Evolutionary conservation across 2,113 vertebrate genomes (phyloP).

Genomic region (Numenius arquata): DNA sequence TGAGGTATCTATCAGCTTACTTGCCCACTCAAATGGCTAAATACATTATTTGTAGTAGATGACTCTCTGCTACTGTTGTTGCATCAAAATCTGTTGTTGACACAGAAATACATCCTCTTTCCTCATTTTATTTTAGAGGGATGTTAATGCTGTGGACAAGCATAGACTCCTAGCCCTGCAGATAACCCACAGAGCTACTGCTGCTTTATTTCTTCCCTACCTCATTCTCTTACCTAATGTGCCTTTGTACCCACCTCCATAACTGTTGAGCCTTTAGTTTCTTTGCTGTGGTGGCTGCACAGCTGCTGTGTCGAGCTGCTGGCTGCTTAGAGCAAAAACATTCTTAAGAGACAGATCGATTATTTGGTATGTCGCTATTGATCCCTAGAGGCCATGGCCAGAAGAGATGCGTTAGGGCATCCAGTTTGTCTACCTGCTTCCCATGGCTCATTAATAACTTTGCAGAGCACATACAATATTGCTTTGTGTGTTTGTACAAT

Average conservation of each 20-base stretch:
- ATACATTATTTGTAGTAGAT: neutral
- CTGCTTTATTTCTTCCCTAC: too few relatives aligned
- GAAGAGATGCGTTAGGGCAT: neutral
- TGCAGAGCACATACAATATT: neutral
- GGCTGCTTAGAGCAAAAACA: neutral
- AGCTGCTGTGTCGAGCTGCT: neutral
- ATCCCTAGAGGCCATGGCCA: neutral
- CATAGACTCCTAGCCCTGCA: neutral
- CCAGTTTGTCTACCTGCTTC: neutral
- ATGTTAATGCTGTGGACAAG: neutral
- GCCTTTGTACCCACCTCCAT: neutral
- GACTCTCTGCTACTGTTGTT: neutral
- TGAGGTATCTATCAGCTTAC: neutral
- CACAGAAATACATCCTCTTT: neutral
- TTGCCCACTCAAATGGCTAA: neutral
- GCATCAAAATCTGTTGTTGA: neutral
- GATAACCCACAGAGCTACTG: too few relatives aligned
- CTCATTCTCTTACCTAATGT: neutral
- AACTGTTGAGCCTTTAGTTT: neutral
- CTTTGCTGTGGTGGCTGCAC: neutral
- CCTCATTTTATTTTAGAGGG: neutral
- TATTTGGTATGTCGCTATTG: neutral
- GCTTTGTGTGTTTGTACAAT: neutral
- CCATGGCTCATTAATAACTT: neutral
- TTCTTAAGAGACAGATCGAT: neutral